Evolutionary conservation across 2,113 vertebrate genomes (phyloP).

Genomic region (Andinoacara biseriatus): DNA sequence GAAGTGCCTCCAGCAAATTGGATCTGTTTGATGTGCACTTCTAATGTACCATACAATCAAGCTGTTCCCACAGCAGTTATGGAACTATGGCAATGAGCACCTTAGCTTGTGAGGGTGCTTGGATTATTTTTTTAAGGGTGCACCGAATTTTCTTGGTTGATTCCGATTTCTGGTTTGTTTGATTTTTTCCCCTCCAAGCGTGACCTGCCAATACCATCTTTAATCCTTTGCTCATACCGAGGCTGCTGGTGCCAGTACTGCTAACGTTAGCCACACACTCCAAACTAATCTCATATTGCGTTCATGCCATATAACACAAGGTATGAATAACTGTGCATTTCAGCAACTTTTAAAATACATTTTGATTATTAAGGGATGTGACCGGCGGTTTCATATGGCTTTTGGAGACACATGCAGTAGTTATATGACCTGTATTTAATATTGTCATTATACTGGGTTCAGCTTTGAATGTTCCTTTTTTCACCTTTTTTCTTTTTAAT

Average conservation of each 20-base stretch:
- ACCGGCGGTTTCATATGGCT: no score
- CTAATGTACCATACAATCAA: not conserved
- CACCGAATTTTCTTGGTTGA: not conserved
- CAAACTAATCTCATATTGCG: not conserved
- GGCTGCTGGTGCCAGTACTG: not conserved
- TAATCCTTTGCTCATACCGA: not conserved
- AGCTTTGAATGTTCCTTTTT: not conserved
- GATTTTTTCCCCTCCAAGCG: no score
- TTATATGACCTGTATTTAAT: not conserved
- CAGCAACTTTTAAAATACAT: not conserved
- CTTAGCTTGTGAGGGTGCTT: not conserved
- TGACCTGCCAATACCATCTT: no score
- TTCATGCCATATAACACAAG: not conserved
- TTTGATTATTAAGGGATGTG: not conserved
- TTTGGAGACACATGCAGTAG: not conserved
- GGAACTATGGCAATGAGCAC: not conserved
- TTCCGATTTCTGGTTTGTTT: no score
- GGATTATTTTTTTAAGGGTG: not conserved
- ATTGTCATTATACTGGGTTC: not conserved
- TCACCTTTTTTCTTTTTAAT: not conserved
- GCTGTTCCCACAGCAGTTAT: not conserved
- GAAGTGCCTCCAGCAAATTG: not conserved
- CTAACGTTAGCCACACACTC: not conserved
- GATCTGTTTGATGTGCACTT: not conserved
- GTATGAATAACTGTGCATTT: not conserved